phyloP scores from a whole-genome alignment of 2,888 invertebrate species.

The Magallana nippona region DNA sequence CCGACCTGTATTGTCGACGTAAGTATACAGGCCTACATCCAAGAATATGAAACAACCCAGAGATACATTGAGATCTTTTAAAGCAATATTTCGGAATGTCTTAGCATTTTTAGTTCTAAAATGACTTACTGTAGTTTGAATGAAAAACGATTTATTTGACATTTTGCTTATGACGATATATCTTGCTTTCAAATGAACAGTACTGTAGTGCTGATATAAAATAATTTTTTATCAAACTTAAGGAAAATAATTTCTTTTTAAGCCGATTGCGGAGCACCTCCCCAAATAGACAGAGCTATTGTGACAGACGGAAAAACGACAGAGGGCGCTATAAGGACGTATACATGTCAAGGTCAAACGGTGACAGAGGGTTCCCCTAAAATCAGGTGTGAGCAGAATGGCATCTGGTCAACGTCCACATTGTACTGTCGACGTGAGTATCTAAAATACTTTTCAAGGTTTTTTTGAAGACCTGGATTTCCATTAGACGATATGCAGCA shows the following conservation, averaged over 20 bases:
- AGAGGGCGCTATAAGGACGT: conserved; percentile 49
- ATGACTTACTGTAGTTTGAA: too few relatives aligned
- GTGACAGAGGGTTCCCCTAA: conserved; percentile 52
- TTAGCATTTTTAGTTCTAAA: too few relatives aligned
- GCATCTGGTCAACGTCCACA: conserved; percentile 48
- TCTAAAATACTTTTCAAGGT: too few relatives aligned
- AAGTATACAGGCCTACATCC: neutral
- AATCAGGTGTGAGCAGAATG: conserved; percentile 53
- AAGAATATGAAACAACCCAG: too few relatives aligned
- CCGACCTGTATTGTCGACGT: conserved; percentile 36
- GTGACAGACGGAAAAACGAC: conserved; percentile 37
- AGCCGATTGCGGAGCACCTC: conserved; percentile 36
- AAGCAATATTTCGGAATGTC: too few relatives aligned
- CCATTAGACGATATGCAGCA: too few relatives aligned
- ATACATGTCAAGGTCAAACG: conserved; percentile 51
- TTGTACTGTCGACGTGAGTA: conserved; percentile 36
- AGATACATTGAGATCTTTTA: too few relatives aligned
- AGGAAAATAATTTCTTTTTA: neutral
- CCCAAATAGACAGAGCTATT: neutral
- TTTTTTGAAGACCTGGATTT: too few relatives aligned
- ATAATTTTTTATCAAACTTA: neutral
- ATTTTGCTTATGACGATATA: too few relatives aligned
- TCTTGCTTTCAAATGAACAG: too few relatives aligned
- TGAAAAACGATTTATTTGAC: too few relatives aligned
- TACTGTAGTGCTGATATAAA: neutral